Evolutionary conservation across 2,113 vertebrate species (phyloP), one percentile per base, ranked within the genome.

Genomic region (Hyperopisus bebe): DNA sequence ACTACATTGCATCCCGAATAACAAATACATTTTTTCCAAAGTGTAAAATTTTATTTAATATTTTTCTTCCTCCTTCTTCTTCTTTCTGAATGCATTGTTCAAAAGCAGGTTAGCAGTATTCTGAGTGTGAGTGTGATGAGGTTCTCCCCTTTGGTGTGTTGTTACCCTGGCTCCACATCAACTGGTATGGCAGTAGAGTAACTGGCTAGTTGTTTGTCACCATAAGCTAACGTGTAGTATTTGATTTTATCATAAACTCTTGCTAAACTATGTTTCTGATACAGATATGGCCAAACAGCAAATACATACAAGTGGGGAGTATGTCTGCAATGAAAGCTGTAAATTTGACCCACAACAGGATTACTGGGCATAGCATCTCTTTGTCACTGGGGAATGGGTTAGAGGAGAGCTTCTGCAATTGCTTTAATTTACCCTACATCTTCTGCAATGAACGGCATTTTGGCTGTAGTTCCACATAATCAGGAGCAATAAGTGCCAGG

Each of bases 371-470:
- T 39, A 87, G 27, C 27, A n/a, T 53, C 83, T 55, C 48, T 84
- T 24, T 21, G 44, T 84, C 82, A 84, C 44, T 21, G 44, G 39
- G 44, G 44, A 47, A 84, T 84, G n/a, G 15, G 85, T 87, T 53
- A 87, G n/a, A 31, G 27, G 35, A 53, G 85, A 27, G 47, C 83
- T 50, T 47, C 83, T 48, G 19, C 83, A 48, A n/a, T 50, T 86
- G 19, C 44, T 48, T 86, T 50, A 86, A 86, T 86, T 86, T 50
- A 86, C 44, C 44, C 44, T 47, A 15, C 10, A 50, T 86, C 47
- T 86, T 27, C 83, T 86, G 44, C 5, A 48, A 24, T 53, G 50
- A 87, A 87, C 50, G 85, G n/a, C 50, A 87, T 87, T 53, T 87
- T 53, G 17, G 27, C 50, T 51, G 50, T 35, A 19, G 48, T 51